Evolutionary conservation across 2,888 invertebrate genomes (phyloP).

Genomic region (Drosophila anomalipes): DNA sequence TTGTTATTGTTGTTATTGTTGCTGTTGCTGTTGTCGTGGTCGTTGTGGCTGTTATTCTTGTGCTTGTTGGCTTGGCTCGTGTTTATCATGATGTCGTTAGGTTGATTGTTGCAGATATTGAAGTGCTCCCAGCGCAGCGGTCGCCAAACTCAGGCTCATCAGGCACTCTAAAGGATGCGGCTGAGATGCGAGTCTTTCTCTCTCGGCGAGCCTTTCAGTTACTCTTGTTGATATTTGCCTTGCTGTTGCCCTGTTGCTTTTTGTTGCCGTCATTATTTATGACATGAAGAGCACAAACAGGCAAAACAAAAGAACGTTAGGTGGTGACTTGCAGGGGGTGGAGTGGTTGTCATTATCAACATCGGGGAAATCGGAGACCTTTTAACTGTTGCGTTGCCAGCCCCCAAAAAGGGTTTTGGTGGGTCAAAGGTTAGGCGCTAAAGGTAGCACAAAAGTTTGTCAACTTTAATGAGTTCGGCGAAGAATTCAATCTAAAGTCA

Average conservation of each 20-base stretch:
- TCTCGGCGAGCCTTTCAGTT: constrained; percentile 48
- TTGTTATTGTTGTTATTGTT: constrained; percentile 19
- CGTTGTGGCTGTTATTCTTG: constrained; percentile 17
- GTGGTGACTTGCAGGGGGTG: constrained; percentile 1
- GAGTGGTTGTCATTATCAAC: constrained; percentile 44
- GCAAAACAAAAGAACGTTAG: constrained; percentile 9
- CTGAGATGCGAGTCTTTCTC: constrained; percentile 9
- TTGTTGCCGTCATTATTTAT: constrained; percentile 29
- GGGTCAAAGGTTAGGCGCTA: constrained; percentile 18
- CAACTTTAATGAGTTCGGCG: constrained; percentile 29
- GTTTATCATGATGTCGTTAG: constrained; percentile 72
- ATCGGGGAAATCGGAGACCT: constrained; percentile 22
- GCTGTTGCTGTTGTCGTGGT: constrained; percentile 11
- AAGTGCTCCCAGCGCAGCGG: constrained; percentile 35
- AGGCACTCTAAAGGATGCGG: constrained; percentile 15
- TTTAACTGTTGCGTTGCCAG: constrained; percentile 62
- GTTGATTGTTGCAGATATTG: constrained; percentile 56
- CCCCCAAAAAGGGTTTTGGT: constrained; percentile 35
- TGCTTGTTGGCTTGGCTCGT: constrained; percentile 26
- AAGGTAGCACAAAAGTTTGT: constrained; percentile 17
- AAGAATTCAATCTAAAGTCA: constrained; percentile 42
- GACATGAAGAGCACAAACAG: constrained; percentile 53
- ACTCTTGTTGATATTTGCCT: constrained; percentile 66
- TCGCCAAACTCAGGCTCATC: constrained; percentile 37
- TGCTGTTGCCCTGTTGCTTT: constrained; percentile 32